These are phyloP conservation scores for Illadopsis cleaveri DNA, from an alignment of 2,113 vertebrate species.

Conservation along the genomic window DNA sequence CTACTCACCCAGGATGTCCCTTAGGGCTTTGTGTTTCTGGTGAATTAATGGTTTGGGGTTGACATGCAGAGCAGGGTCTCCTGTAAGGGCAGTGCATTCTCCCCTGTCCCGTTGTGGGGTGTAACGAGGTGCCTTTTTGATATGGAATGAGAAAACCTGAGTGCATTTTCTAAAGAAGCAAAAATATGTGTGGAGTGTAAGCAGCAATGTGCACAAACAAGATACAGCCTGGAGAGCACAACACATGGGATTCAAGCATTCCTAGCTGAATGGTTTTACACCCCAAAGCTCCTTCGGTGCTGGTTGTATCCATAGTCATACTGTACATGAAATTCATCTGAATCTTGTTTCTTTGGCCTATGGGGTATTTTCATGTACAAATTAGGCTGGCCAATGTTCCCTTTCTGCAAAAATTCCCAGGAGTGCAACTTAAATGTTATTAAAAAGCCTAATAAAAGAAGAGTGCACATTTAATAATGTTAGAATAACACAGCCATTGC, in stretches of 20 bases:
- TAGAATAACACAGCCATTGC: slow-evolving; percentile 73
- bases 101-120: neutral
- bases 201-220: neutral
- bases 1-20: slow-evolving; percentile 52
- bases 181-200: neutral
- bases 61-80: slow-evolving; percentile 32
- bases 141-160: neutral
- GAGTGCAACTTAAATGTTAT: slow-evolving; percentile 81
- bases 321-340: slow-evolving; percentile 71
- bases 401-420: slow-evolving; percentile 76
- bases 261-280: slow-evolving; percentile 1
- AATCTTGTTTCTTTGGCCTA: slow-evolving; percentile 78
- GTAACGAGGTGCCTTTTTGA: neutral
- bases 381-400: slow-evolving; percentile 80
- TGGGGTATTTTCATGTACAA: slow-evolving; percentile 81
- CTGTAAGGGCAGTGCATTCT: neutral
- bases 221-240: neutral
- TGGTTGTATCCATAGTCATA: slow-evolving; percentile 6
- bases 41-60: slow-evolving; percentile 61
- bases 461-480: slow-evolving; percentile 81
- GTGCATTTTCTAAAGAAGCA: neutral
- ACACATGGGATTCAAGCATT: neutral
- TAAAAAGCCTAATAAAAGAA: slow-evolving; percentile 83
- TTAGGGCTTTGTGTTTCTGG: slow-evolving; percentile 54
- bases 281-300: neutral